phyloP scores from a whole-genome alignment of 2,797 vertebrate genomes.

The Dicrostonyx torquatus region DNA sequence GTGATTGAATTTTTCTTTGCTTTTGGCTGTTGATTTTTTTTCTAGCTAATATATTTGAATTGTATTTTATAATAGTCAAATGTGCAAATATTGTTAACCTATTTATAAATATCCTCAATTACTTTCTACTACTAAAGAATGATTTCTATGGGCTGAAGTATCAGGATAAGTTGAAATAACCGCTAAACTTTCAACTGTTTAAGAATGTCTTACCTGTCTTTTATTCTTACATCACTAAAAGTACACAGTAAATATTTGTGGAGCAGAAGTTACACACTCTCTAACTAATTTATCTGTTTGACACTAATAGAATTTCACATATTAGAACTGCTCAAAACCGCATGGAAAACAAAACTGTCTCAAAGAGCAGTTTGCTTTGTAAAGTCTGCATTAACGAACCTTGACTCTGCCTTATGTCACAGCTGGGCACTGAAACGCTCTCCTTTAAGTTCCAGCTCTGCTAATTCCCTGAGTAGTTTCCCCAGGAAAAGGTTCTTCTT shows the following conservation, averaged over 20 bases:
- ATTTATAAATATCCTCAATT: neutral
- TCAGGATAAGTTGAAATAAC: neutral
- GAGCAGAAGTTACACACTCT: constrained; percentile 12
- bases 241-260: neutral
- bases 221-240: neutral
- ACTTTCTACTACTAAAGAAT: neutral
- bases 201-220: neutral
- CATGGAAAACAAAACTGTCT: constrained; percentile 21
- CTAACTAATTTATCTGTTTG: neutral
- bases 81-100: neutral
- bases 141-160: neutral
- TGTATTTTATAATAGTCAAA: neutral
- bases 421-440: constrained; percentile 45
- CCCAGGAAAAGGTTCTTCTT: constrained; percentile 60
- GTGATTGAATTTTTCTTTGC: neutral
- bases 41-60: neutral
- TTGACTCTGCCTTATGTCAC: constrained; percentile 39
- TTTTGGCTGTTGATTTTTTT: constrained; percentile 4
- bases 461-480: constrained; percentile 55
- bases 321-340: constrained; percentile 28
- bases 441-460: neutral
- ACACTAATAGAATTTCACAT: neutral
- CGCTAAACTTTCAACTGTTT: neutral
- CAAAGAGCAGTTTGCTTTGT: constrained; percentile 23
- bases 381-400: constrained; percentile 38